phyloP scores from a whole-genome alignment of 2,797 vertebrate genomes.

The Pseudocheirus occidentalis region DNA sequence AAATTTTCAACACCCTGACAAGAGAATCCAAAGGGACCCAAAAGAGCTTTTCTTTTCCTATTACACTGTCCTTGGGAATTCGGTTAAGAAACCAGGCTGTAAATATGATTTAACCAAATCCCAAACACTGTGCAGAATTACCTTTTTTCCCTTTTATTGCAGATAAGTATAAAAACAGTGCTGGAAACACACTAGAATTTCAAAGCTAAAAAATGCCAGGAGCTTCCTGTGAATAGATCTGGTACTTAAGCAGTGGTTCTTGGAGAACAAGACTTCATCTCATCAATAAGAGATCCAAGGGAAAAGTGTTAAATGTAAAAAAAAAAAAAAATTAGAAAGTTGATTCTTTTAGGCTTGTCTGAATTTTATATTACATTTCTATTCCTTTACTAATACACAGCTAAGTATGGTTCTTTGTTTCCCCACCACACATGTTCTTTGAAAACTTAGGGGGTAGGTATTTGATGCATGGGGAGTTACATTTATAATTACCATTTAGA shows the following conservation, averaged over 20 bases:
- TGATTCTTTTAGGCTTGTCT: neutral
- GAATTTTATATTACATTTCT: conserved; percentile 27
- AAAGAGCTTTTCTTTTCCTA: conserved; percentile 57
- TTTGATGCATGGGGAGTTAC: neutral
- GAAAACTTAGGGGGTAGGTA: neutral
- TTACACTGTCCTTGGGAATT: conserved; percentile 63
- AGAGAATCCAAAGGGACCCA: conserved; percentile 55
- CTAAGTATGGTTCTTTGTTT: conserved; percentile 15
- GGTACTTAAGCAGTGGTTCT: conserved; percentile 59
- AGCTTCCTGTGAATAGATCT: conserved; percentile 69
- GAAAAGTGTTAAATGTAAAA: conserved; percentile 68
- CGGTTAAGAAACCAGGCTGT: conserved; percentile 65
- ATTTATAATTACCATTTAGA: too few species aligned
- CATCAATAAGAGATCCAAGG: conserved; percentile 19
- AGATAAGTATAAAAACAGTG: conserved; percentile 78
- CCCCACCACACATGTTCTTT: neutral
- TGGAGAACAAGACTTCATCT: conserved; percentile 59
- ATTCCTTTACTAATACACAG: conserved; percentile 51
- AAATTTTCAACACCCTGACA: conserved; percentile 39
- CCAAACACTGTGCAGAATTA: conserved; percentile 71
- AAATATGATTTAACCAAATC: conserved; percentile 79
- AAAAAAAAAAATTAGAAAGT: conserved; percentile 68
- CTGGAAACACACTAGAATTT: conserved; percentile 71
- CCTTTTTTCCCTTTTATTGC: conserved; percentile 77
- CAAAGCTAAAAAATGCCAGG: conserved; percentile 73